Evolutionary conservation across 2,113 vertebrate genomes (phyloP), one percentile per base, ranked within the genome.

Genomic region (Hiodon alosoides): DNA sequence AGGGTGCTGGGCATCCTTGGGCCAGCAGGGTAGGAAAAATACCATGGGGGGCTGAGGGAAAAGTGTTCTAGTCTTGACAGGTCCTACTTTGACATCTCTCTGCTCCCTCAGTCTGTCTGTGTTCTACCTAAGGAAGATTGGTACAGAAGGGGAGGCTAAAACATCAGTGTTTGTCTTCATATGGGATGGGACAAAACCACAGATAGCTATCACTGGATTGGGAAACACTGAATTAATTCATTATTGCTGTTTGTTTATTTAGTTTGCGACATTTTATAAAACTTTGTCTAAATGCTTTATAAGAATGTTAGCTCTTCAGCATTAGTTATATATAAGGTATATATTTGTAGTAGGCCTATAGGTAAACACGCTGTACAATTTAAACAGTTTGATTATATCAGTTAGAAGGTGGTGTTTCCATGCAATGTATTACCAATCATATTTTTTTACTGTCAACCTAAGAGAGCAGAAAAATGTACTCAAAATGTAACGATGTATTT

Each of bases 1-100:
- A 80, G 82, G 58, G 77, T 80, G 73, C 79, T 79, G 58, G 86
- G 77, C 90, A 90, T 90, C 67, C 75, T 83, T 80, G 13, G 51
- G 74, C 47, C 55, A 59, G 69, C 57, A 47, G 51, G 52, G 67
- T 71, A 55, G 72, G 66, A 68, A 75, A 67, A 72, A 16, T 73
- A 16, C 54, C 78, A 83, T 77, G 80, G 51, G 53, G 16, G 53
- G 52, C 6, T 3, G 52, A 51, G 31, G 4, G 2, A 62, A 79
- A 73, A 60, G 17, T 13, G 14, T 72, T 61, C 74, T 64, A 58
- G 67, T 53, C 78, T 76, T 76, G 48, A 52, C 46, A 67, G 62
- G 61, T 46, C 68, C 61, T 54, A 59, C 16, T 77, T 61, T 17
- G 14, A 52, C 14, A 14, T 72, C 60, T 66, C 46, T 31, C 48